Base-by-base conservation (phyloP, 2,113 vertebrate genomes). In the Prionailurus viverrinus region DNA sequence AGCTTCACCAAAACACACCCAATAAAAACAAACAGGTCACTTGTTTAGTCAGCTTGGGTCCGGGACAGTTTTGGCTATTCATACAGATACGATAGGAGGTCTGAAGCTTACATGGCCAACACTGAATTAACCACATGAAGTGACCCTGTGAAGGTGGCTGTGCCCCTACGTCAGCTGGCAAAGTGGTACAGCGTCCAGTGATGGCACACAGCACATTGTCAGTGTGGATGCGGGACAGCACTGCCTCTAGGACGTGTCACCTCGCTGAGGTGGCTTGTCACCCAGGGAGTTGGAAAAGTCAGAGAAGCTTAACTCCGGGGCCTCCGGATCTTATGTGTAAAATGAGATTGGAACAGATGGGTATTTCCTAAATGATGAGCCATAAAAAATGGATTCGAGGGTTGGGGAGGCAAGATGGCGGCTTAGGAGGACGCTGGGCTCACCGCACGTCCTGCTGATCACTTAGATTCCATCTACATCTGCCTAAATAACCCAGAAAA, bases 21-120 rank as follows among this genome's bases (percentile, higher is more conserved):
- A 81, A 45, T 51, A 48, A 65, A 92, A 96, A 9, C 74, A 95
- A 87, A 80, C 18, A 27, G 15, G 0, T 83, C 74, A 27, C 73
- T 95, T 95, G 94, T 94, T 94, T 80, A 87, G 86, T 83, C 91
- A 87, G 0, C 73, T 89, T 73, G 39, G 39, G 63, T 80, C 74
- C 94, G 86, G 89, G 73, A 95, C 41, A 96, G 23, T 51, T 83
- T 58, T 3, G 0, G 33, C 89, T 93, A 7, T 84, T 92, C 94
- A 91, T 73, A 80, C 31, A 51, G 82, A 80, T 36, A 68, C 7
- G 45, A 18, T 48, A 65, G 53, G 78, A 92, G 33, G 29, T 76
- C 88, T 81, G 87, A 93, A 55, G 84, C 74, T 88, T 33, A 19
- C 55, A 27, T 76, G 84, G 45, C 36, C 74, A 94, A 90, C 55